Evolutionary conservation across 2,888 invertebrate species (phyloP).

Genomic region (Agrypnus murinus): DNA sequence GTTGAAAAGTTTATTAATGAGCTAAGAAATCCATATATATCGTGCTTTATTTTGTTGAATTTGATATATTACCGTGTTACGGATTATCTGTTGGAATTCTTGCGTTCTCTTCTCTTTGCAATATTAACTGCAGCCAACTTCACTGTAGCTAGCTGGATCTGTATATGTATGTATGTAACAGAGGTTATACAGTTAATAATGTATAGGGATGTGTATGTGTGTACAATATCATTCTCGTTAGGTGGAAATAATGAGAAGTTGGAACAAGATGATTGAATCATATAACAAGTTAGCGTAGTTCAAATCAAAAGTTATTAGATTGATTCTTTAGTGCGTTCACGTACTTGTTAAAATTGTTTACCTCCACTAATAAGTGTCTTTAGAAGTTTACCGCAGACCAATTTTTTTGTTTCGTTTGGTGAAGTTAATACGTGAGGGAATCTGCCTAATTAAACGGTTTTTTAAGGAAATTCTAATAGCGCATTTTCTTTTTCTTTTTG

Average conservation of each 20-base stretch:
- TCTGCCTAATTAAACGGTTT: slow-evolving; percentile 20
- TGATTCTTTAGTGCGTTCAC: slow-evolving; percentile 51
- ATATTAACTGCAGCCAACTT: neutral
- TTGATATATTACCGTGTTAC: slow-evolving; percentile 25
- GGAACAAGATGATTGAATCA: slow-evolving; percentile 58
- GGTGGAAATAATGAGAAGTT: slow-evolving; percentile 58
- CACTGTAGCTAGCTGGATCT: too few relatives aligned
- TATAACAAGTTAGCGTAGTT: slow-evolving; percentile 58
- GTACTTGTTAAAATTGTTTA: slow-evolving; percentile 52
- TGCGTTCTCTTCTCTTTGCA: neutral
- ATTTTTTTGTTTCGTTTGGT: slow-evolving; percentile 13
- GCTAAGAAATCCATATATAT: slow-evolving; percentile 30
- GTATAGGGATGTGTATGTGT: slow-evolving; percentile 1
- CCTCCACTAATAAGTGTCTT: slow-evolving; percentile 25
- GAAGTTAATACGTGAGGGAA: slow-evolving; percentile 10
- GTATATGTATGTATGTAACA: too few relatives aligned
- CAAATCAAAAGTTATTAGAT: slow-evolving; percentile 45
- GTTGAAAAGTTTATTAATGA: slow-evolving; percentile 35
- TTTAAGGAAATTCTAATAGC: too few relatives aligned
- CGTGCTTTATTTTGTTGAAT: slow-evolving; percentile 31
- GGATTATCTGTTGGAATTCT: slow-evolving; percentile 29
- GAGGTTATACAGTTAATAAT: too few relatives aligned
- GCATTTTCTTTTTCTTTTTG: too few relatives aligned
- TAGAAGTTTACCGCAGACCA: slow-evolving; percentile 13
- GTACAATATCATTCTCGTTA: slow-evolving; percentile 54